These are phyloP conservation scores for Aporophyla nigra DNA, from an alignment of 2,888 invertebrate species.

Conservation along the genomic window DNA sequence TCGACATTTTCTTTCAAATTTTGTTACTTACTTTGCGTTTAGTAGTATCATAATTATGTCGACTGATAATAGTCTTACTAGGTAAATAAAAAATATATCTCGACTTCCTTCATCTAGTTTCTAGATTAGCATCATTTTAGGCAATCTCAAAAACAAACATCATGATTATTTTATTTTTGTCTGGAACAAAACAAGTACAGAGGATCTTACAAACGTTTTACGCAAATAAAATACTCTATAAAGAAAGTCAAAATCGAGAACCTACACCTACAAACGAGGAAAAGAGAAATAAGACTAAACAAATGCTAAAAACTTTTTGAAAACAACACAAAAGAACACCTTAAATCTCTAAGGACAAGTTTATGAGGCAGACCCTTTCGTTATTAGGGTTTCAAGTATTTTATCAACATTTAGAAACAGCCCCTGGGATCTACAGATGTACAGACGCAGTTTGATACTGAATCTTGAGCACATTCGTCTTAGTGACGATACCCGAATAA, in stretches of 20 bases:
- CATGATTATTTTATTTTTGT: background rate
- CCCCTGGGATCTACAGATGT: background rate
- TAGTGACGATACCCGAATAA: slow-evolving; percentile 29
- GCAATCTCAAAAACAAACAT: background rate
- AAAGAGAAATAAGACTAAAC: background rate
- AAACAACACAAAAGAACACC: slow-evolving; percentile 6
- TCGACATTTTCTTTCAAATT: too few species aligned
- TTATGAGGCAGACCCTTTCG: slow-evolving; percentile 7
- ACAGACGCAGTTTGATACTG: slow-evolving; percentile 9
- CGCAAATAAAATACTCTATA: background rate
- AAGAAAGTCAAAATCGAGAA: background rate
- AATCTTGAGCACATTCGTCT: slow-evolving; percentile 35
- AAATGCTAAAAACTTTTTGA: background rate
- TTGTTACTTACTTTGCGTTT: background rate
- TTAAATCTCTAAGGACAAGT: background rate
- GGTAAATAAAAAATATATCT: too few species aligned
- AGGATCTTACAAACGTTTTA: background rate
- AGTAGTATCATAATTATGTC: background rate
- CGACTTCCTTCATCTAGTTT: background rate
- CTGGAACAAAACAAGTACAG: background rate
- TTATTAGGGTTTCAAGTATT: slow-evolving; percentile 26
- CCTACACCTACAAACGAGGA: background rate
- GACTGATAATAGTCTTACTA: too few species aligned
- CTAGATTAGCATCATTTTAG: background rate
- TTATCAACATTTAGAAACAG: slow-evolving; percentile 26